Evolutionary conservation across 2,797 vertebrate species (phyloP), one percentile per base, ranked within the genome.

Genomic region (Pogonophryne albipinna): DNA sequence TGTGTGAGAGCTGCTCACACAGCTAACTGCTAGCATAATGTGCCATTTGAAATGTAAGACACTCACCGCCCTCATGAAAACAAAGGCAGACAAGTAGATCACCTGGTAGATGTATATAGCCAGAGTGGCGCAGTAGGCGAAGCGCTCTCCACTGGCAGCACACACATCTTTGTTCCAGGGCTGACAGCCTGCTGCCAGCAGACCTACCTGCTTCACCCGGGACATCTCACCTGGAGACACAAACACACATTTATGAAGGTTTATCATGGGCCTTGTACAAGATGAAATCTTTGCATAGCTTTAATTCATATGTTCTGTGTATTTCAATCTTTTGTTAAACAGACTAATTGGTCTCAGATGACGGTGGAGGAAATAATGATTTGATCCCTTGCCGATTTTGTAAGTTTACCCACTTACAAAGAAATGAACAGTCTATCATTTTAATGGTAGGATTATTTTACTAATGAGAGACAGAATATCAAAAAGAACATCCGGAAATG

Each of bases 131-230:
- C 98, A 99, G 86, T 99, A 99, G 1, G 98, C 98, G 71, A 99
- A 99, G 74, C 98, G 95, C 84, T 98, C 96, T 59, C 97, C 97
- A 38, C 93, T 96, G 23, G 98, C 98, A 1, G 96, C 98, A 78
- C 98, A 99, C 0, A 99, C 97, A 3, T 99, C 98, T 91, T 97
- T 99, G 80, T 99, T 99, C 98, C 98, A 99, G 0, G 98, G 98
- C 89, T 99, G 98, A 82, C 98, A 99, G 23, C 98, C 98, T 10
- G 98, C 98, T 76, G 97, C 96, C 89, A 99, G 59, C 72, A 99
- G 92, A 13, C 97, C 98, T 82, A 99, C 97, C 94, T 99, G 98
- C 88, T 98, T 97, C 74, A 99, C 97, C 76, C 95, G 97, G 31
- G 96, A 95, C 98, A 99, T 99, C 92, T 97, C 88, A 93, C 92